phyloP scores from a whole-genome alignment of 2,888 invertebrate species.

The Tenthredo livida region DNA sequence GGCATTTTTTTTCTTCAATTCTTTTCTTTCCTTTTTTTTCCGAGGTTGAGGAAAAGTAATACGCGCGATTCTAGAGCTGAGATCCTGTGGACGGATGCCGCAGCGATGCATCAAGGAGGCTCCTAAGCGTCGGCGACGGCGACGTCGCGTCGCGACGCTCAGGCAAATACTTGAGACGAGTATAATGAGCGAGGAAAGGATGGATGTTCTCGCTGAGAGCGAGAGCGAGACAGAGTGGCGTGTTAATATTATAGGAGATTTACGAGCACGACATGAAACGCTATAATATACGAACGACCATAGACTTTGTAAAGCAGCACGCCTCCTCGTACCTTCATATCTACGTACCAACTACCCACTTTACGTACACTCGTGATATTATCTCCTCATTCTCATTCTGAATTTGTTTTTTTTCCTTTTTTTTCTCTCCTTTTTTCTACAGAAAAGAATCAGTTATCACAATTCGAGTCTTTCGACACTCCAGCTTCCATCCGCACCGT shows the following conservation, averaged over 20 bases:
- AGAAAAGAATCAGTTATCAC: not conserved
- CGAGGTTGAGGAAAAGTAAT: not conserved
- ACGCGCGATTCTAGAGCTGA: not conserved
- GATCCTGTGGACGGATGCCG: slow-evolving; percentile 27
- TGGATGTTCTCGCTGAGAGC: slow-evolving; percentile 14
- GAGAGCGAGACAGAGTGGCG: slow-evolving; percentile 14
- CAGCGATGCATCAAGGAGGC: slow-evolving; percentile 40
- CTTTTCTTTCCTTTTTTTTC: not conserved
- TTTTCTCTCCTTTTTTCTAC: not conserved
- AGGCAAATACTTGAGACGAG: slow-evolving; percentile 45
- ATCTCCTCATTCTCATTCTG: not conserved
- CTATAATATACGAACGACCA: slow-evolving; percentile 39
- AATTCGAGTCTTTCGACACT: not conserved
- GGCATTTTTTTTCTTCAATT: not conserved
- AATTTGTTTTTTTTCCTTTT: not conserved
- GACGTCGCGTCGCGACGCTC: slow-evolving; percentile 31
- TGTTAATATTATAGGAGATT: slow-evolving; percentile 42
- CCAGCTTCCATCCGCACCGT: not conserved
- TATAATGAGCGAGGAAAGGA: slow-evolving; percentile 40
- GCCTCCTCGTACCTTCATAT: not conserved
- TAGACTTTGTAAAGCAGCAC: slow-evolving; percentile 30
- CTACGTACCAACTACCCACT: not conserved
- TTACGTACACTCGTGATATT: not conserved
- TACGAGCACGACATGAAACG: slow-evolving; percentile 37
- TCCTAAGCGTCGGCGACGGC: slow-evolving; percentile 33